Base-by-base conservation (phyloP, 2,797 vertebrate species). In the Bradypodion ventrale region DNA sequence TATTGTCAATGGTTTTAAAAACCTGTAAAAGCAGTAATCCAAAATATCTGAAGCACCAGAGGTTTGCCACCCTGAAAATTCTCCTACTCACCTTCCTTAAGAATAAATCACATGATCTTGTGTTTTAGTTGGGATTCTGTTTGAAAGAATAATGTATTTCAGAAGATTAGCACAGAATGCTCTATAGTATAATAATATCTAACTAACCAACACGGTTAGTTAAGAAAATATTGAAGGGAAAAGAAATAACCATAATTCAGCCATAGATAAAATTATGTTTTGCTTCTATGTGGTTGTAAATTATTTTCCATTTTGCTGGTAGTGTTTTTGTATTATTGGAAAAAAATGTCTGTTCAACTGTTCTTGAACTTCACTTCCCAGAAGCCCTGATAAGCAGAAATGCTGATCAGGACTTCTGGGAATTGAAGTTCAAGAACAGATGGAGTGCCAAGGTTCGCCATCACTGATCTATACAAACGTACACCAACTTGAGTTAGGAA, bases 81-180 rank as follows among this genome's bases (percentile, higher is more conserved):
- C 19, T 56, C 15, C 27, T 65, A 5, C 52, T 15, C 21, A 60
- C 12, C 21, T 21, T 27, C 25, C 10, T 2, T 60, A 49, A 75
- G 63, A 72, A 46, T n/a, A 83, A 84, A 82, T 82, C 49, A 19
- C 72, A 0, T 0, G 68, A 70, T 72, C 37, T 13, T 6, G 68
- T 85, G 13, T 60, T 86, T 15, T 35, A 32, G 63, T 70, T 80
- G 66, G 66, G 62, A 59, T 76, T 63, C 65, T 82, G 62, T 70
- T 25, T 27, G 52, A 37, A 76, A 13, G 12, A 29, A 2, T 27
- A n/a, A 19, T 59, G 27, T 23, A 40, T 40, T 59, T 60, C 35
- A 37, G 21, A 35, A 59, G 52, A 76, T 76, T 56, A 27, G 56
- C 52, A 76, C 23, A 29, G 32, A 40, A 15, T 37, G 23, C 25